Base-by-base conservation (phyloP, 1,140 invertebrate species). In the Carcinoscorpius rotundicauda region DNA sequence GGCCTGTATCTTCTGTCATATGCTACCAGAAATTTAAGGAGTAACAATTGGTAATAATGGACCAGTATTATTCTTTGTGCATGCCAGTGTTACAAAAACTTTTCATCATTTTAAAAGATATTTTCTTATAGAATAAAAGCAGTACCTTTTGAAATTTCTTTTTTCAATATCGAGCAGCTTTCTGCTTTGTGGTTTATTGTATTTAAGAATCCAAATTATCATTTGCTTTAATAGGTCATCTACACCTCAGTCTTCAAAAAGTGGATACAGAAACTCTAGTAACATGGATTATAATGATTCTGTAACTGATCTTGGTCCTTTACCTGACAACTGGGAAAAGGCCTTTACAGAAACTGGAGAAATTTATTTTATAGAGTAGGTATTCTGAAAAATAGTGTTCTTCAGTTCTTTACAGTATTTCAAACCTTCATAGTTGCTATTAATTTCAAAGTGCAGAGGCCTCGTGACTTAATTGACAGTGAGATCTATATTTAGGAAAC, bases 291-390 rank as follows among this genome's bases (percentile, higher is more conserved):
- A 9, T 53, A 48, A 29, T 60, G 57, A 57, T 58, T 8, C 65
- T 29, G n/a, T 49, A 8, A 63, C 66, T 73, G 84, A 87, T 69
- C 76, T 97, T 9, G 94, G 95, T 51, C 91, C 94, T 4, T 77
- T 98, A 63, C 95, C 95, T 60, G 81, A 85, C 6, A 96, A 97
- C 78, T 98, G 95, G 95, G 94, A 98, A 77, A 93, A 96, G 76
- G 93, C 93, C 11, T 97, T 89, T 73, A 96, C 95, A 5, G 93
- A 97, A 66, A 89, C 91, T 68, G 95, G 95, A 68, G 93, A 97
- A 81, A 85, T 90, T 64, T 98, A 98, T 80, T 98, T 97, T 74
- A 98, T 98, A 72, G 94, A 98, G 93, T 97, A 81, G 85, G 88
- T 86, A n/a, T 29, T 29, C 29, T 29, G 29, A 29, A 29, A 29